Conservation (phyloP, 2,888 invertebrate species). For the Sphaerophoria rueppellii region DNA sequence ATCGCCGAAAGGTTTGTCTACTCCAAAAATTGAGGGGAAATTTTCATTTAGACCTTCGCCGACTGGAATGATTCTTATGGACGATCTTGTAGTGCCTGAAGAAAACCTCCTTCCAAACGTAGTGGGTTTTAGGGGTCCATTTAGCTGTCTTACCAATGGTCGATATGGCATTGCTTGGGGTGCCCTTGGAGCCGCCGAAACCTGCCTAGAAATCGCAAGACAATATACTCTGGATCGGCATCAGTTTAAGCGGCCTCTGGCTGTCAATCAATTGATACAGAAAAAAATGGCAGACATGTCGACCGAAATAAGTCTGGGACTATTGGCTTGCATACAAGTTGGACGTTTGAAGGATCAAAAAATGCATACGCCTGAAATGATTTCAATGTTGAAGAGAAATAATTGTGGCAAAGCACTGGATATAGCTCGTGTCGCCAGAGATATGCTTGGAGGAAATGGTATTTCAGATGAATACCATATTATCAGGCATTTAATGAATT, state of each 20-base stretch:
- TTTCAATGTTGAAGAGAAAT: conserved; percentile 97
- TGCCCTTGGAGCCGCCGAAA: conserved; percentile 96
- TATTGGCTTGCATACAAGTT: conserved; percentile 93
- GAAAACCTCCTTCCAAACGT: conserved; percentile 94
- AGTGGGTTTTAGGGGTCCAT: conserved; percentile 94
- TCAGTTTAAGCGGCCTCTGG: conserved; percentile 96
- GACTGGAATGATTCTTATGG: conserved; percentile 99
- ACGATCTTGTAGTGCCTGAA: conserved; percentile 96
- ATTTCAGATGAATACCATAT: conserved; percentile 99
- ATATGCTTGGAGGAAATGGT: conserved; percentile 99
- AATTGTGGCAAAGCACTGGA: conserved; percentile 97
- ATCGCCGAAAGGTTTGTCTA: conserved; percentile 90
- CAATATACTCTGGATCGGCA: conserved; percentile 95
- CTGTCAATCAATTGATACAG: conserved; percentile 98
- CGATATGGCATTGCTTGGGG: conserved; percentile 99
- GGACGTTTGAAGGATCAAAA: conserved; percentile 94
- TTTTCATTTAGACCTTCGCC: conserved; percentile 96
- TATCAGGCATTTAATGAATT: conserved; percentile 97
- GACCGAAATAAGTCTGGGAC: conserved; percentile 95
- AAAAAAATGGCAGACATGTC: conserved; percentile 98
- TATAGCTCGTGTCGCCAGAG: conserved; percentile 93
- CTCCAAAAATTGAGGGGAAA: conserved; percentile 97
- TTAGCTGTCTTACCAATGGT: conserved; percentile 98
- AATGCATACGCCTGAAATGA: conserved; percentile 94
- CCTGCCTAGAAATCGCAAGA: conserved; percentile 93